Evolutionary conservation across 2,888 invertebrate species (phyloP).

Genomic region (Globia sparganii): DNA sequence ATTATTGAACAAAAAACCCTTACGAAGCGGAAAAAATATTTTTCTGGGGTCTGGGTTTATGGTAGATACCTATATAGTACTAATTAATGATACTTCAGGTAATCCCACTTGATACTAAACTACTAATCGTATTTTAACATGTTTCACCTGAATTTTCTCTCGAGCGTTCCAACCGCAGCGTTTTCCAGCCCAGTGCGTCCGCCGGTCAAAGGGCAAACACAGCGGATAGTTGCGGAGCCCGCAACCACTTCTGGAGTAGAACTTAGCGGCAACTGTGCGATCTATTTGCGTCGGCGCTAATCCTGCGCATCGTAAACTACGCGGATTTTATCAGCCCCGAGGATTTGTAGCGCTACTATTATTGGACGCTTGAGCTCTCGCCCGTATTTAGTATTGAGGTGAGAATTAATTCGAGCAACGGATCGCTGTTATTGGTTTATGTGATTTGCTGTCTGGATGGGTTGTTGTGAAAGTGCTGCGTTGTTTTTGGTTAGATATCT

Average conservation of each 20-base stretch:
- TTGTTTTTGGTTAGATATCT: constrained; percentile 7
- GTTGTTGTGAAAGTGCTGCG: background rate
- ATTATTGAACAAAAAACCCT: background rate
- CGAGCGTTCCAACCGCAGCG: constrained; percentile 35
- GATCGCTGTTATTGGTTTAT: constrained; percentile 25
- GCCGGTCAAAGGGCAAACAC: constrained; percentile 81
- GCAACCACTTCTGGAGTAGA: constrained; percentile 75
- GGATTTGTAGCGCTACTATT: constrained; percentile 59
- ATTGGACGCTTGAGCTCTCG: constrained; percentile 45
- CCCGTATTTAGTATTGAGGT: constrained; percentile 33
- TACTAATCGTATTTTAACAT: too few species aligned
- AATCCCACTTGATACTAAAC: background rate
- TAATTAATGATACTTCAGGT: background rate
- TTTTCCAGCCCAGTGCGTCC: constrained; percentile 65
- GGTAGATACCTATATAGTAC: background rate
- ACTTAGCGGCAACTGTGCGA: constrained; percentile 70
- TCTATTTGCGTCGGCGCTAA: constrained; percentile 79
- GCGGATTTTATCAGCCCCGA: constrained; percentile 55
- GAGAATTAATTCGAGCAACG: constrained; percentile 34
- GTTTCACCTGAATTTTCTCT: background rate
- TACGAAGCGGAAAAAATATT: background rate
- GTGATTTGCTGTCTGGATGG: constrained; percentile 27
- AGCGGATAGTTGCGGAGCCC: constrained; percentile 71
- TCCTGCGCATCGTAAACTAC: constrained; percentile 60
- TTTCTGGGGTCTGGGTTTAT: background rate